Evolutionary conservation across 2,113 vertebrate species (phyloP).

Genomic region (Telmatochromis sp.): DNA sequence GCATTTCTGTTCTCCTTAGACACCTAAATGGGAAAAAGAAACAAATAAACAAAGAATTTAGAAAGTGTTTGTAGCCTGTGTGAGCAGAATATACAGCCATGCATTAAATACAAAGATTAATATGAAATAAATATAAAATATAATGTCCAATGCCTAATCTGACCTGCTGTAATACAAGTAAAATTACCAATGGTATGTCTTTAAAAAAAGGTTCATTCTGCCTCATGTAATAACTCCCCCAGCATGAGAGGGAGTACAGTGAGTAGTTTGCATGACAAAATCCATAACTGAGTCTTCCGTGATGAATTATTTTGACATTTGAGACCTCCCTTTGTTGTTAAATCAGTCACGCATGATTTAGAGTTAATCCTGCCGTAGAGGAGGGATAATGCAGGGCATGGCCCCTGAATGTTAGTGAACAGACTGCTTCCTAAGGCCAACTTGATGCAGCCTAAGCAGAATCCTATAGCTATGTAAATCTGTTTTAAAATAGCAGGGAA

Average conservation of each 20-base stretch:
- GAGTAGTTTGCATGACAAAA: slow-evolving; percentile 44
- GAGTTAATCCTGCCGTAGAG: slow-evolving; percentile 48
- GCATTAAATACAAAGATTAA: neutral
- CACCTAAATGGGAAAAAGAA: slow-evolving; percentile 69
- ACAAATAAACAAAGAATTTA: neutral
- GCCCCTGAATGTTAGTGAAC: slow-evolving; percentile 4
- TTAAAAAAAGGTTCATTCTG: neutral
- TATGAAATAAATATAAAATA: neutral
- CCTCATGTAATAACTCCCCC: neutral
- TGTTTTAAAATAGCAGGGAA: neutral
- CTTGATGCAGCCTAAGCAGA: slow-evolving; percentile 6
- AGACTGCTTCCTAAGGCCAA: slow-evolving; percentile 4
- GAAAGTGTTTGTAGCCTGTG: neutral
- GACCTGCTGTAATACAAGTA: neutral
- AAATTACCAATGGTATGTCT: neutral
- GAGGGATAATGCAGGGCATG: slow-evolving; percentile 37
- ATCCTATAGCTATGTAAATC: neutral
- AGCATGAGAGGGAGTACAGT: neutral
- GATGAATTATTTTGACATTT: slow-evolving; percentile 53
- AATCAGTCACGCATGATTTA: slow-evolving; percentile 63
- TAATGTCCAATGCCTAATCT: neutral
- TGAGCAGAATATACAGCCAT: neutral
- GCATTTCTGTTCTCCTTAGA: slow-evolving; percentile 85
- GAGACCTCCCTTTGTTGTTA: slow-evolving; percentile 57
- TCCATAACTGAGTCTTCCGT: slow-evolving; percentile 31